Base-by-base conservation (phyloP, 1,140 invertebrate genomes). In the Drosophila lacertosa region DNA sequence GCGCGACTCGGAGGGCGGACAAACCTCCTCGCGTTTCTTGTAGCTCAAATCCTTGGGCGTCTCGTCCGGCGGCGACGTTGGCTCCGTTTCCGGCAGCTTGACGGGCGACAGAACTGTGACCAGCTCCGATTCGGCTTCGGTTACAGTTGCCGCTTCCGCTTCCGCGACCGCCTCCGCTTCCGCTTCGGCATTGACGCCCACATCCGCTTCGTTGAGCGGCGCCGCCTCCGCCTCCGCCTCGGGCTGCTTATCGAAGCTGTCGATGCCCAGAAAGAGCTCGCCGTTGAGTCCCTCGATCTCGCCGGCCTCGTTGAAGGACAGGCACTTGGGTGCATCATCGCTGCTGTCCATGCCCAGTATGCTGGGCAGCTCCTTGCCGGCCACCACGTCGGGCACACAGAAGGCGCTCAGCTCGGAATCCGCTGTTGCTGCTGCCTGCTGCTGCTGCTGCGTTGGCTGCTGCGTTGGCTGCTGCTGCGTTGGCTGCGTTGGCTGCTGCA, bases 1-100 rank as follows among this genome's bases (percentile, higher is more conserved):
- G 1, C 89, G 77, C n/a, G 89, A 90, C 33, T 90, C 89, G 0
- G 89, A 90, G 3, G 84, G 89, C 3, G 89, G 89, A 42, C 89
- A 89, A 9, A 89, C 75, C 91, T 91, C 82, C 54, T 90, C 89
- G 4, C 69, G 78, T 73, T 92, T 92, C 65, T 93, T 93, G 59
- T 93, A 92, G 67, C 92, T 93, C 64, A 94, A 78, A 83, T 94
- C 93, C 90, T 92, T 93, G 54, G 93, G 93, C 64, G 92, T 89
- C 62, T 94, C 93, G 24, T 94, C 93, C 40, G 90, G 32, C 22
- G 13, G 42, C n/a, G n/a, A n/a, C n/a, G n/a, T n/a, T n/a, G n/a
- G n/a, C 4, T 69, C 62, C n/a, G 69, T 68, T n/a, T 77, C 55
- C 2, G 51, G 51, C 10, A 58, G 53, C 20, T 44, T 63, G 35